Evolutionary conservation across 2,888 invertebrate genomes (phyloP).

Genomic region (Ischnura elegans): DNA sequence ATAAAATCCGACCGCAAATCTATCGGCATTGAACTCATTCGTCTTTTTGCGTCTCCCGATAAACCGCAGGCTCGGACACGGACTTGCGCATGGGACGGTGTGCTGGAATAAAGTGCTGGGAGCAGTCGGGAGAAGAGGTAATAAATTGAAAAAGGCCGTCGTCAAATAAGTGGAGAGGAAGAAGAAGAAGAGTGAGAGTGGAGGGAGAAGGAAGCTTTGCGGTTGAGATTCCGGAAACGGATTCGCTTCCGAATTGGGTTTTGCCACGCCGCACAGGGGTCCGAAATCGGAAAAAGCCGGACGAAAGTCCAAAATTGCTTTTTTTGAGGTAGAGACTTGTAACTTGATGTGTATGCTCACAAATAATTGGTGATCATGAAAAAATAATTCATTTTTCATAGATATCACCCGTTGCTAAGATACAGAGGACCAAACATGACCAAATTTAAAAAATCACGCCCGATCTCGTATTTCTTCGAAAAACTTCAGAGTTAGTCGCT

Average conservation of each 20-base stretch:
- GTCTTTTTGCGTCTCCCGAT: background rate
- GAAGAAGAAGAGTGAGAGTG: background rate
- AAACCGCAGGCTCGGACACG: background rate
- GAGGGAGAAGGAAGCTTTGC: background rate
- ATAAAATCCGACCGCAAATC: background rate
- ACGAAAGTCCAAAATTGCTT: too few species aligned
- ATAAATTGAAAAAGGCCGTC: conserved; percentile 7
- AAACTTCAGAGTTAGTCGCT: too few species aligned
- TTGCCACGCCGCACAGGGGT: background rate
- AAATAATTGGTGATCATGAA: too few species aligned
- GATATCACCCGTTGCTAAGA: too few species aligned
- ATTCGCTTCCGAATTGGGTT: background rate
- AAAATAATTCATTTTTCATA: too few species aligned
- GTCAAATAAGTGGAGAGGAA: background rate
- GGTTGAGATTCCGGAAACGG: background rate
- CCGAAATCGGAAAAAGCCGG: too few species aligned
- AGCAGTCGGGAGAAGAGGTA: background rate
- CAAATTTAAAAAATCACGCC: too few species aligned
- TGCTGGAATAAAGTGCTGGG: background rate
- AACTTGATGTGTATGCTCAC: too few species aligned
- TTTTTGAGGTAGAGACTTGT: too few species aligned
- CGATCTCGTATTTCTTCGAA: too few species aligned
- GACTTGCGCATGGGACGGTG: background rate
- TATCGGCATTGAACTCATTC: background rate
- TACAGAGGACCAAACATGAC: too few species aligned